Evolutionary conservation across 2,888 invertebrate genomes (phyloP), one percentile per base, ranked within the genome.

Genomic region (Drosophila bunnanda): DNA sequence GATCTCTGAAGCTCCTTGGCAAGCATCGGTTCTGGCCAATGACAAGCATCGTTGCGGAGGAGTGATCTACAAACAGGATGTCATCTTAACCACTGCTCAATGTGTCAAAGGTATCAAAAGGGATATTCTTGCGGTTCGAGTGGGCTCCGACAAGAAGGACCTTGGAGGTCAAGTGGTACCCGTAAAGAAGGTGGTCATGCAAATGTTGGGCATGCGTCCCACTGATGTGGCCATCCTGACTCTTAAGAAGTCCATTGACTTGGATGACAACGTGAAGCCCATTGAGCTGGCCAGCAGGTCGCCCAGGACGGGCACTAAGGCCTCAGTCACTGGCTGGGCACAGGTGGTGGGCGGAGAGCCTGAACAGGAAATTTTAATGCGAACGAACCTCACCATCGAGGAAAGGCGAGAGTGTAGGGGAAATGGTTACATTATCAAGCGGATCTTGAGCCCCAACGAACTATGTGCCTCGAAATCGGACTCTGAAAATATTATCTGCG

Each of bases 71-170:
- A 86, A 82, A 28, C 90, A 93, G 48, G 93, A 93, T 39, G 59
- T 79, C 7, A 90, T 93, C 4, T 48, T 94, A 1, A 94, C 94
- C 1, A 94, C 94, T 9, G 94, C 94, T 3, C 94, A 94, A 83
- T 72, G 71, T 94, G 32, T 74, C 91, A 66, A 53, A 44, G 91
- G 22, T 30, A 34, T 3, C 54, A 48, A 9, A n/a, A 61, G 0
- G 46, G 58, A 6, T 55, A 46, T 15, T 3, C 25, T 17, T n/a
- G 77, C 48, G 65, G 82, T 94, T 5, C 93, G 94, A 1, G 94
- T 92, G 5, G 94, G 94, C 0, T 93, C 94, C 1, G 91, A 93
- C 0, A 91, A 90, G 28, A 91, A 84, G 60, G 82, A 75, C 38
- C 46, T 43, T 4, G 84, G 82, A n/a, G 89, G 90, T 22, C 15